Percentiles rank a stretch among this genome's conserved stretches.
Evolutionary conservation across 2,113 vertebrate species (phyloP).

Genomic region (Chionodraco myersi): DNA sequence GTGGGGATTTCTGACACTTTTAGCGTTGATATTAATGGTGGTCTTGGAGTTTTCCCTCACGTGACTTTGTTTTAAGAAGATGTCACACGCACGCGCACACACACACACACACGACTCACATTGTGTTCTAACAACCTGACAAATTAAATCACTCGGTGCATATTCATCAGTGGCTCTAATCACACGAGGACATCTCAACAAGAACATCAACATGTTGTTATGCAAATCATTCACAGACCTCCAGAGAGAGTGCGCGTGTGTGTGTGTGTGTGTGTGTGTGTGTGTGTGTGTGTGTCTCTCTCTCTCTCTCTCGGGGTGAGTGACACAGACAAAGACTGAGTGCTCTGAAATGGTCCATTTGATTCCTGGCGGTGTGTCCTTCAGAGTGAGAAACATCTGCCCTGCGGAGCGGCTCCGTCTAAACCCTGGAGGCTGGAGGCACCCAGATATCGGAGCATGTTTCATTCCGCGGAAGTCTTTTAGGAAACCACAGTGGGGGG

Average conservation of each 20-base stretch:
- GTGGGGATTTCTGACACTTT: background rate
- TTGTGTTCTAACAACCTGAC: background rate
- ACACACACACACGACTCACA: no score
- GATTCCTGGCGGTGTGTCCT: constrained; percentile 56
- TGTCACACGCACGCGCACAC: background rate
- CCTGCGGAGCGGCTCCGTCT: constrained; percentile 9
- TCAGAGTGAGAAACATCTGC: constrained; percentile 78
- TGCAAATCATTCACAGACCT: constrained; percentile 59
- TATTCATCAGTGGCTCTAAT: constrained; percentile 33
- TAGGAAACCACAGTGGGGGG: background rate
- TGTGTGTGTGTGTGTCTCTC: constrained; percentile 1
- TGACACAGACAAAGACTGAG: constrained; percentile 60
- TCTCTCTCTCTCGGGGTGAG: constrained; percentile 51
- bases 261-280: no score
- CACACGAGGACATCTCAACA: constrained; percentile 31
- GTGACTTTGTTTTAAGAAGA: background rate
- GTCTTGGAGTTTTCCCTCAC: background rate
- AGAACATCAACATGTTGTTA: constrained; percentile 34
- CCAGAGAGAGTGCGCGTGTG: background rate
- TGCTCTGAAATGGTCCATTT: constrained; percentile 56
- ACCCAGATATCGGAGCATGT: background rate
- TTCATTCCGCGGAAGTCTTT: background rate
- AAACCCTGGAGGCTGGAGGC: constrained; percentile 52
- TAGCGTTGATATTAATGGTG: background rate
- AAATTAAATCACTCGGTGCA: background rate